Evolutionary conservation across 64 coral and sea anemone genomes (phyloP), one percentile per base, ranked within the genome.

Genomic region (Montipora capricornis): DNA sequence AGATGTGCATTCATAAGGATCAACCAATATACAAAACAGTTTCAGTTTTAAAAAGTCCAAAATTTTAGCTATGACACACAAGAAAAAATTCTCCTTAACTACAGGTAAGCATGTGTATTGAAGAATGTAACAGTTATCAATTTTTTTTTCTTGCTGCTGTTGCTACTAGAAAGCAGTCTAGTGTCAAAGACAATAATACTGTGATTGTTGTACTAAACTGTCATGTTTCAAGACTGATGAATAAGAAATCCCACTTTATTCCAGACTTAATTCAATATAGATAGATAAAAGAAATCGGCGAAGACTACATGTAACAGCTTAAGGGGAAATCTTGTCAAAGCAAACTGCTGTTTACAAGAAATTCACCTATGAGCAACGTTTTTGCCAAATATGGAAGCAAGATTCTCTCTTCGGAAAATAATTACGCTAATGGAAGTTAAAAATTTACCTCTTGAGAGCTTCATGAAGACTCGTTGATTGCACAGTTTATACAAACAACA

Each of bases 311-410:
- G 46, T 64, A 71, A 16, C 15, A 50, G 5, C 44, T 20, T 78
- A 48, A 4, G 19, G 6, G 5, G 0, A 19, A 78, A 70, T 86
- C 22, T 68, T 70, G 8, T 49, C 49, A 86, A 70, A 5, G 19
- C 46, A 17, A 86, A 86, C 19, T 68, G 16, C 60, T 17, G 47
- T 83, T 83, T 68, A 83, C 16, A 4, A 11, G 68, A 83, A 19
- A 67, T 83, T 86, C 82, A 71, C 82, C 82, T 73, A 71, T 73
- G 10, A 86, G 45, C 37, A 2, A 20, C 64, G 17, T 20, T 86
- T 86, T 86, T 71, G 16, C 82, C 82, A 49, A 86, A 86, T 86
- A 86, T 86, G 62, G 82, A 86, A 86, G 82, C 64, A 86, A 50
- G 24, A 86, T 49, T 22, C 44, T 49, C n/a, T 13, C 62, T 47